A percentile compares a stretch with the other conserved stretches of the same genome.
Conservation (phyloP, 2,888 invertebrate genomes). For the Matsumyia berberina region DNA sequence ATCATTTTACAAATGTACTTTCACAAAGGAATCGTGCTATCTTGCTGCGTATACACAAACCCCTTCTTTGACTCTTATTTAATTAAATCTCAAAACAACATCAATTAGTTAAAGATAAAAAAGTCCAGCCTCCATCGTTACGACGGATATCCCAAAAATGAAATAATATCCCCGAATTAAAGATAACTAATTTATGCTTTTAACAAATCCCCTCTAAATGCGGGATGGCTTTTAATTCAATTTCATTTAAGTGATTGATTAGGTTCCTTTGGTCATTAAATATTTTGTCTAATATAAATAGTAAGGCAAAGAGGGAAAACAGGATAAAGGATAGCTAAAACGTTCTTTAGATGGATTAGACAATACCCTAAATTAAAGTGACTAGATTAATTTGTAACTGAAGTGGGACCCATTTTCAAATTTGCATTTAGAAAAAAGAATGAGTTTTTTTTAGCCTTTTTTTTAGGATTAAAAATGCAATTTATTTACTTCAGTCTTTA, state of each 20-base stretch:
- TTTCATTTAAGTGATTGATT: slow-evolving; percentile 49
- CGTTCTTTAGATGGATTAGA: too few species aligned
- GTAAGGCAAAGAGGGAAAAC: not conserved
- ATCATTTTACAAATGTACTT: slow-evolving; percentile 1
- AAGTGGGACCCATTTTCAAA: too few species aligned
- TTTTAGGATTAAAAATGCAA: too few species aligned
- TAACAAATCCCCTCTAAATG: not conserved
- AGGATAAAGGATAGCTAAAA: too few species aligned
- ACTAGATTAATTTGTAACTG: too few species aligned
- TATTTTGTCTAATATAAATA: slow-evolving; percentile 3
- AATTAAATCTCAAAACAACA: slow-evolving; percentile 40
- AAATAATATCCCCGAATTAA: slow-evolving; percentile 7
- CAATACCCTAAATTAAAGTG: too few species aligned
- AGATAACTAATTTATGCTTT: not conserved
- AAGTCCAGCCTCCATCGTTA: not conserved
- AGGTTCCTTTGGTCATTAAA: not conserved
- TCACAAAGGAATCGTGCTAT: not conserved
- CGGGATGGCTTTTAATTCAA: slow-evolving; percentile 16
- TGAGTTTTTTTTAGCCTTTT: too few species aligned
- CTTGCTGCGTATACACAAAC: not conserved
- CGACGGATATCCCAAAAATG: not conserved
- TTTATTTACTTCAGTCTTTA: too few species aligned
- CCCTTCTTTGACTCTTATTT: slow-evolving; percentile 11
- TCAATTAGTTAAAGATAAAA: not conserved
- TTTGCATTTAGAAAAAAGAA: too few species aligned